Base-by-base conservation (phyloP, 2,113 vertebrate genomes). In the Setophaga petechia region DNA sequence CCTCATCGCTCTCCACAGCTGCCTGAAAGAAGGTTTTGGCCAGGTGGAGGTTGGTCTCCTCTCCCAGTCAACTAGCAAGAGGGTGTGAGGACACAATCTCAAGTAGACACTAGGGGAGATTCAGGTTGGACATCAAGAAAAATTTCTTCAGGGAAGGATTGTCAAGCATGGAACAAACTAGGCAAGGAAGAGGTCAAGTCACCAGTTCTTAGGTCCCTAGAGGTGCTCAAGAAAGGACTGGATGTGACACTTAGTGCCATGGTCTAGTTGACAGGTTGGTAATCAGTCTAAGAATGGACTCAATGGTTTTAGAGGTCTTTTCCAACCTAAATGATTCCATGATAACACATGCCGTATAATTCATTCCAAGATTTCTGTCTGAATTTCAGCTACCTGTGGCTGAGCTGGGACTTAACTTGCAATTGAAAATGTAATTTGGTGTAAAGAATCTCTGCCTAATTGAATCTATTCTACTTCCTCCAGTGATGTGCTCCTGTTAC, bases 321-420 rank as follows among this genome's bases (percentile, higher is more conserved):
- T 35, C 17, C 55, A 69, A 31, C 21, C 10, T 41, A 19, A 75
- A 68, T 0, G 0, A 54, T 31, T 54, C 30, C 7, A 16, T 41
- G n/a, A 39, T n/a, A 41, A 43, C 16, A 63, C 14, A 80, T 25
- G 11, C 21, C 5, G 1, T 46, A 46, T 61, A 73, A 31, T 79
- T 84, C 0, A 35, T 67, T 75, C 44, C 55, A 57, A 31, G 30
- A 69, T 35, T 85, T 69, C 62, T 80, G 9, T 39, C 63, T 41
- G 10, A 74, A 47, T 47, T 73, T 49, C 71, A 62, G 14, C 27
- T 87, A 25, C 15, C 19, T 83, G 17, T 79, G 30, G 12, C 55
- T 73, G 31, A 73, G 5, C 20, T 62, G 35, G 15, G 35, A 68
- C 5, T 41, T 41, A 41, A 41, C 41, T 43, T 79, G 71, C 37